Evolutionary conservation across 1,140 invertebrate genomes (phyloP), one percentile per base, ranked within the genome.

Genomic region (Polypedilum vanderplanki): DNA sequence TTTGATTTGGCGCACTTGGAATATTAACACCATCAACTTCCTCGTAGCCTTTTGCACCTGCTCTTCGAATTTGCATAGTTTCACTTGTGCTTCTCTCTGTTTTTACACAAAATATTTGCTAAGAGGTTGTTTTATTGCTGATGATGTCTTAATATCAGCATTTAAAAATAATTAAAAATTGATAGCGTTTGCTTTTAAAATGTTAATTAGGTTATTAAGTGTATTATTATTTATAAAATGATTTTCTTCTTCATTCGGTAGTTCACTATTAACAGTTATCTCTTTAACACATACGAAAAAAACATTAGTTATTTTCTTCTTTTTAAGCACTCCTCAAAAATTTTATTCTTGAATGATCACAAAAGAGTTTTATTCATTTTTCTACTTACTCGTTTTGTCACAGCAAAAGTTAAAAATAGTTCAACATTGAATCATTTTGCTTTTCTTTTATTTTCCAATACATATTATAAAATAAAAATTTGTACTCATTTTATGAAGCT

Each of bases 1-100:
- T 20, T 20, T 8, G 65, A 57, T 4, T 20, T 70, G 17, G 17
- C 17, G 65, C 8, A 70, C 20, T 77, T 87, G 85, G 17, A 1
- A 70, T 22, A 10, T 20, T 70, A 18, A 70, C 65, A 2, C 65
- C 65, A 22, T 70, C 65, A 18, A 70, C 17, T 12, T 70, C 65
- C 10, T 70, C 65, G 10, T 70, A 70, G 10, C 20, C 65, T 70
- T 22, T 70, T 9, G 65, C 65, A 20, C 65, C 65, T 2, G 65
- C 17, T 70, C 65, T 70, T 7, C 65, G 15, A 20, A 70, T 70
- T 18, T 22, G 17, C 65, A 70, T 70, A 20, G 65, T 70, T 70
- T 18, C 65, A 70, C 17, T 70, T 57, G 12, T 12, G n/a, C n/a
- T 12, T 12, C 12, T 4, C 15, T 12, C 15, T 15, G 12, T n/a